Base-by-base conservation (phyloP, 2,888 invertebrate genomes). In the Trichogramma dendrolimi region DNA sequence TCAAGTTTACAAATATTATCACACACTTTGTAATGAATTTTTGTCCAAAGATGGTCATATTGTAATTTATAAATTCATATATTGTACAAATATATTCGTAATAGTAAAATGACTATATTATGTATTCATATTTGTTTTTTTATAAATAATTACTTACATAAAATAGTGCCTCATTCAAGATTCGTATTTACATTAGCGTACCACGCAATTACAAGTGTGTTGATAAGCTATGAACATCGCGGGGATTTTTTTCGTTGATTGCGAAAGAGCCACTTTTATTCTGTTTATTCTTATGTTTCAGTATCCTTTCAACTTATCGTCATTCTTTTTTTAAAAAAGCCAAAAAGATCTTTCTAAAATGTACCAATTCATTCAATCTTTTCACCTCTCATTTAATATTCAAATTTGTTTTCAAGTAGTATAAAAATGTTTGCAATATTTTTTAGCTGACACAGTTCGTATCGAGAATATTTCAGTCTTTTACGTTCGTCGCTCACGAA, bases 1-100 rank as follows among this genome's bases (percentile, higher is more conserved):
- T 72, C 70, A 73, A 75, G 74, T 76, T 76, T 77, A 78, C 77
- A 78, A 78, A 77, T 77, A 78, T 77, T 78, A 78, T 78, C 77
- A 77, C 77, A 77, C 77, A 77, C 76, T 73, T 73, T 73, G 75
- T 76, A 78, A 68, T 71, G 74, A 76, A 76, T 75, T 73, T 73
- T 14, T 75, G 71, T 69, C 70, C 71, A 68, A 67, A 68, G 71
- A 74, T 74, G 75, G 73, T 72, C 69, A 71, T 70, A 68, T 69
- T 71, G 51, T 62, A 14, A 14, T 14, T 1, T 14, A 14, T 14
- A 14, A 14, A 14, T 14, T 14, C 14, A 42, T 67, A 68, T 72
- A 74, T 75, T 68, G 70, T 75, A 76, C 73, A 76, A 72, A 73
- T 75, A 72, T 74, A 72, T 71, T 71, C 70, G 68, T 71, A 71